Conservation (phyloP, 2,797 vertebrate species). For the Microchirus variegatus region DNA sequence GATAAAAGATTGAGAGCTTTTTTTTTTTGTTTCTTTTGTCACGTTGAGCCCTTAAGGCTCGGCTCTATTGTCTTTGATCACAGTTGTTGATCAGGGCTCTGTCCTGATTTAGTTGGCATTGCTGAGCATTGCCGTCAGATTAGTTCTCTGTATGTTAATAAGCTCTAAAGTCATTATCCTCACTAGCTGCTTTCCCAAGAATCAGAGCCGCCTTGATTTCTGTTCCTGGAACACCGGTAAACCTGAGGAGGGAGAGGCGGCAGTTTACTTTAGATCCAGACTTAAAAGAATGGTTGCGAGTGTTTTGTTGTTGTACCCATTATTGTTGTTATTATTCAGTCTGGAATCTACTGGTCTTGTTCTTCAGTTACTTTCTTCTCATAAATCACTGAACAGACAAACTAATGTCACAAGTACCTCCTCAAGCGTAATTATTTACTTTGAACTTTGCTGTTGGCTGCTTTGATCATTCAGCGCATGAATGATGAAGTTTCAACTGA, state of each 20-base stretch:
- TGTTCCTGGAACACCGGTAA: constrained; percentile 42
- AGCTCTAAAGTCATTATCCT: constrained; percentile 14
- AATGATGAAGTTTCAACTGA: constrained; percentile 6
- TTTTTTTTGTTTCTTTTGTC: background rate
- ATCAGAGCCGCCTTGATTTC: constrained; percentile 15
- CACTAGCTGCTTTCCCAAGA: constrained; percentile 37
- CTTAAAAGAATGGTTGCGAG: constrained; percentile 14
- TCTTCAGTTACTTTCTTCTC: constrained; percentile 22
- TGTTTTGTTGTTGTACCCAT: constrained; percentile 64
- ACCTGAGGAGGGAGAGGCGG: constrained; percentile 37
- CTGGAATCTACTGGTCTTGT: constrained; percentile 29
- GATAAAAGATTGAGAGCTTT: no score
- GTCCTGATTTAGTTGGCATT: background rate
- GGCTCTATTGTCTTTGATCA: background rate
- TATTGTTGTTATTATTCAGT: constrained; percentile 9
- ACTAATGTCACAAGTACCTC: constrained; percentile 23
- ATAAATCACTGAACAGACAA: constrained; percentile 40
- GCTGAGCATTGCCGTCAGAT: constrained; percentile 7
- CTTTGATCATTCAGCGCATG: constrained; percentile 32
- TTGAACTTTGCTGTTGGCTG: background rate
- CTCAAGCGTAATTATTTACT: no score
- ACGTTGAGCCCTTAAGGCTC: background rate
- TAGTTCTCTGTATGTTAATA: constrained; percentile 24
- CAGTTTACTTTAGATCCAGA: constrained; percentile 56
- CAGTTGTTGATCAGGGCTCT: background rate